Percentiles rank a stretch among this genome's conserved stretches.
These are phyloP conservation scores for Oncorhynchus mykiss DNA, from an alignment of 2,113 vertebrate genomes.

Conservation along the genomic window DNA sequence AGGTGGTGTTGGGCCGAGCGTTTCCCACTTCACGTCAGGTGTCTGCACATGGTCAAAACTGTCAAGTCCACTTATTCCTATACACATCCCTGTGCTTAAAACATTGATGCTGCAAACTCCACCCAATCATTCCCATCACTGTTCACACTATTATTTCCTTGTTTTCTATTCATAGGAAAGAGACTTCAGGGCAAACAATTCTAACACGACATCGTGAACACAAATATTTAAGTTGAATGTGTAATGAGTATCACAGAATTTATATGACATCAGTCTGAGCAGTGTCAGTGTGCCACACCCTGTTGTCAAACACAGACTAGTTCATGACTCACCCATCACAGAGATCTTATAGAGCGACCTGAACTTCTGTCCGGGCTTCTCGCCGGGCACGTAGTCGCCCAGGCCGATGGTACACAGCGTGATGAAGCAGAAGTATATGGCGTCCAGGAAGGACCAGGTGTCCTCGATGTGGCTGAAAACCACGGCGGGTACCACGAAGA, in stretches of 20 bases:
- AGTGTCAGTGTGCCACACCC: neutral
- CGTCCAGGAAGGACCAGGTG: conserved; percentile 84
- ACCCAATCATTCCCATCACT: neutral
- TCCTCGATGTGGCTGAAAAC: conserved; percentile 78
- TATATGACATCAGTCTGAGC: neutral
- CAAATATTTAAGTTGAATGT: no score
- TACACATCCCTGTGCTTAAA: neutral
- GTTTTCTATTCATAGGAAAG: no score
- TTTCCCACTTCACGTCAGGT: neutral
- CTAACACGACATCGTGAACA: no score
- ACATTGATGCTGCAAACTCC: neutral
- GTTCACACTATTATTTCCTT: no score
- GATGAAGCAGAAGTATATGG: conserved; percentile 90
- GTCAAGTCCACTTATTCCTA: neutral
- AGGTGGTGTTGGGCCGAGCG: neutral
- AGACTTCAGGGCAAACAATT: no score
- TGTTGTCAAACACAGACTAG: neutral
- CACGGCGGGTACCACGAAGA: conserved; percentile 78
- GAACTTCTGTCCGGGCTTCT: conserved; percentile 69
- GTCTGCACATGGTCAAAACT: neutral
- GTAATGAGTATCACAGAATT: no score
- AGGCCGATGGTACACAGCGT: conserved; percentile 90
- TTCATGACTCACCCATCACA: conserved; percentile 82
- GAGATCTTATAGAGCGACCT: conserved; percentile 81
- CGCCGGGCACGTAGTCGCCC: conserved; percentile 84